Evolutionary conservation across 1,140 invertebrate genomes (phyloP).

Genomic region (Caligus rogercresseyi): DNA sequence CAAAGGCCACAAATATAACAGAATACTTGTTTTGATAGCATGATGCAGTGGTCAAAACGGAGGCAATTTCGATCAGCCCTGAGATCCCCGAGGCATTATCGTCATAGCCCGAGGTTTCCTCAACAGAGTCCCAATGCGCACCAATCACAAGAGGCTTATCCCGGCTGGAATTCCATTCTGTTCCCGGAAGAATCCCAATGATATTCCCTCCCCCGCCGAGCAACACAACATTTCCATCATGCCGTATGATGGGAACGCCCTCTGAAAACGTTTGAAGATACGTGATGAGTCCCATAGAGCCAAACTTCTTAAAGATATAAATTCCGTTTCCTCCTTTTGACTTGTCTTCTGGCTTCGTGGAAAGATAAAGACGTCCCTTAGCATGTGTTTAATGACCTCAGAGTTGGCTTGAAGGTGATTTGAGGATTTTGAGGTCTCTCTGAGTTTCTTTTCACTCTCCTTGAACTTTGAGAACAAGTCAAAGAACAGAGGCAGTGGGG

Average conservation of each 20-base stretch:
- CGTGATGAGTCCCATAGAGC: not conserved
- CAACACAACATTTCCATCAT: not conserved
- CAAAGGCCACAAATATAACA: conserved; percentile 33
- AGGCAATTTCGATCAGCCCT: conserved; percentile 30
- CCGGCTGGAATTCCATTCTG: conserved; percentile 25
- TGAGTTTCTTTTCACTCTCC: not conserved
- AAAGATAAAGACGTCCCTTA: not conserved
- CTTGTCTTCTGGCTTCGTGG: not conserved
- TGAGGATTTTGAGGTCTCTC: not conserved
- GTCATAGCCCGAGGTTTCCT: conserved; percentile 27
- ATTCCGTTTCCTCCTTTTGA: not conserved
- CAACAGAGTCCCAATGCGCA: conserved; percentile 33
- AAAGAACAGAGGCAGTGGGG: not conserved
- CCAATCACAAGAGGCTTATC: conserved; percentile 31
- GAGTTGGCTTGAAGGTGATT: not conserved
- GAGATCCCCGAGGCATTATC: conserved; percentile 33
- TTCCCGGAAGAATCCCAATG: conserved; percentile 29
- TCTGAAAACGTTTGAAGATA: not conserved
- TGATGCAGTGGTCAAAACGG: conserved; percentile 27
- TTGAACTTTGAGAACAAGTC: not conserved
- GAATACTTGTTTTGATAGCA: conserved; percentile 26
- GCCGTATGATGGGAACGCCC: not conserved
- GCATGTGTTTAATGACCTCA: not conserved
- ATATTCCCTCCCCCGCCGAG: conserved; percentile 28
- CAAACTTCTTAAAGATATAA: not conserved